A percentile compares a stretch with the other conserved stretches of the same genome.
These are phyloP conservation scores for Heliconius hermathena DNA, from an alignment of 1,140 invertebrate species.

Conservation along the genomic window DNA sequence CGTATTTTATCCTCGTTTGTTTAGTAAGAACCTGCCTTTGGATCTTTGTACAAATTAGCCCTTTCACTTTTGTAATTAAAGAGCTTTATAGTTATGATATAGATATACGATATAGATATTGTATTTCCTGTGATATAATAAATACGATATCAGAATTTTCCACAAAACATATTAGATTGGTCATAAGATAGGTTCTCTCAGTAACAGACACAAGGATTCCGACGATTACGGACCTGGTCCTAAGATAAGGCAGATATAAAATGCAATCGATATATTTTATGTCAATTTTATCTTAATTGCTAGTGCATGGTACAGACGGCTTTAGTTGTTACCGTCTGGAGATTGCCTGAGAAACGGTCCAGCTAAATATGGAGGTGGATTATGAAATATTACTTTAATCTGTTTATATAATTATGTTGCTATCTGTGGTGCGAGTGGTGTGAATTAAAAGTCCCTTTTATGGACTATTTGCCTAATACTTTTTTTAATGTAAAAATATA, in stretches of 20 bases:
- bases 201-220: slow-evolving; percentile 59
- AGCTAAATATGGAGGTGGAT: slow-evolving; percentile 26
- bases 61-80: slow-evolving; percentile 17
- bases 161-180: slow-evolving; percentile 42
- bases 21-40: slow-evolving; percentile 10
- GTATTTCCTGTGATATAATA: neutral
- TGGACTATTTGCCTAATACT: too few relatives aligned
- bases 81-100: neutral
- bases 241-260: slow-evolving; percentile 59
- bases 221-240: slow-evolving; percentile 56
- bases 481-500: too few relatives aligned
- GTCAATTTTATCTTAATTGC: slow-evolving; percentile 69
- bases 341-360: slow-evolving; percentile 41
- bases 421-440: neutral
- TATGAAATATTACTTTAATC: slow-evolving; percentile 1
- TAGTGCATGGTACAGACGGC: slow-evolving; percentile 65
- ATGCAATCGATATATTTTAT: slow-evolving; percentile 67
- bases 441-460: neutral
- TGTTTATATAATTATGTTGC: too few relatives aligned
- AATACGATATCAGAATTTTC: slow-evolving; percentile 34
- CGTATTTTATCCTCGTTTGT: slow-evolving; percentile 19
- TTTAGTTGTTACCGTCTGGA: slow-evolving; percentile 66
- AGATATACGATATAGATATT: neutral
- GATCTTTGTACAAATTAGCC: slow-evolving; percentile 1
- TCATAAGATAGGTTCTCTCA: slow-evolving; percentile 53